phyloP scores from a whole-genome alignment of 2,113 vertebrate genomes.

The Periophthalmus modestus region DNA sequence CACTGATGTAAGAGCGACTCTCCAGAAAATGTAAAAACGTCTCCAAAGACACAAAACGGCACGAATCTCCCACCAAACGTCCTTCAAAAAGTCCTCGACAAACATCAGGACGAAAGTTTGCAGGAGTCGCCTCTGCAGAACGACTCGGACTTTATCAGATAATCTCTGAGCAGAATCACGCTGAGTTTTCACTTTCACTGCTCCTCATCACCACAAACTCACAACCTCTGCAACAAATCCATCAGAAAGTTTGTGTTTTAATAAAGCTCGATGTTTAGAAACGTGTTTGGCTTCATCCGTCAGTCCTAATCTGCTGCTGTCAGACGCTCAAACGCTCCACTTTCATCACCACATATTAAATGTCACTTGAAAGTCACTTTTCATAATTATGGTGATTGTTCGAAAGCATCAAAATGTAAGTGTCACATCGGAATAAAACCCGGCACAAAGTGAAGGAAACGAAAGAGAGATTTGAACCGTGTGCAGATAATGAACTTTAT shows the following conservation, averaged over 20 bases:
- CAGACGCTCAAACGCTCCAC: slow-evolving; percentile 31
- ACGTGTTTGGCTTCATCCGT: slow-evolving; percentile 46
- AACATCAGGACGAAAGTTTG: too few relatives aligned
- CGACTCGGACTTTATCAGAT: neutral
- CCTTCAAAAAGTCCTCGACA: too few relatives aligned
- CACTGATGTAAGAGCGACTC: too few relatives aligned
- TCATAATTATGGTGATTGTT: slow-evolving; percentile 56
- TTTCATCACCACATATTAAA: slow-evolving; percentile 54
- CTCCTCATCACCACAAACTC: slow-evolving; percentile 55
- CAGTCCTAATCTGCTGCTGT: slow-evolving; percentile 61
- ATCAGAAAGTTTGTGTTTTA: slow-evolving; percentile 18
- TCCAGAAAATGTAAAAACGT: too few relatives aligned
- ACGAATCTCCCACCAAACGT: too few relatives aligned
- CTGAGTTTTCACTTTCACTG: slow-evolving; percentile 33
- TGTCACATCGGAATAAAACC: slow-evolving; percentile 35
- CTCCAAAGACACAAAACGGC: too few relatives aligned
- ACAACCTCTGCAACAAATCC: slow-evolving; percentile 40
- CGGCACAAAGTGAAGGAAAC: slow-evolving; percentile 36
- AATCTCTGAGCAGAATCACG: slow-evolving; percentile 15
- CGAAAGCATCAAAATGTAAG: slow-evolving; percentile 37
- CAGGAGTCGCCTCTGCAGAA: neutral
- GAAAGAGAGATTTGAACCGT: neutral
- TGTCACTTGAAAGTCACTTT: slow-evolving; percentile 49
- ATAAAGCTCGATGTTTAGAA: slow-evolving; percentile 47
- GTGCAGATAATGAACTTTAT: too few relatives aligned